These are phyloP conservation scores for Trachelus troglodyta DNA, from an alignment of 2,888 invertebrate species.

Conservation along the genomic window DNA sequence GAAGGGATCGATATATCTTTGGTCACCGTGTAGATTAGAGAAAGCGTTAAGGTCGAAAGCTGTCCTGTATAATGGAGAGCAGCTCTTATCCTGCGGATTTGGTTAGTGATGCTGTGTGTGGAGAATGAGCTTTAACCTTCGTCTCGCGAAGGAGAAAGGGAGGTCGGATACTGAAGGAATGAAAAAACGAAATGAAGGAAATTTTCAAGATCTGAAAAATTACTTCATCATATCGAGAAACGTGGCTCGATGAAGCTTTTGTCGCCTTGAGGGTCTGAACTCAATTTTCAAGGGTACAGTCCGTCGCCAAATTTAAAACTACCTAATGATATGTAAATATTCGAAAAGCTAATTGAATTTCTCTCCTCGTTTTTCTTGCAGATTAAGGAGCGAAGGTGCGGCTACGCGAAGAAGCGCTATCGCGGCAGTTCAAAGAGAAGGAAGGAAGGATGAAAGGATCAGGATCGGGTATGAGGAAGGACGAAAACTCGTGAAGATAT, in stretches of 20 bases:
- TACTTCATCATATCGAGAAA: background rate
- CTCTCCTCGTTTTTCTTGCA: constrained; percentile 34
- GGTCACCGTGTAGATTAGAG: background rate
- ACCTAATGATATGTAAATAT: constrained; percentile 18
- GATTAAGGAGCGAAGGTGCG: constrained; percentile 22
- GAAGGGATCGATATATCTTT: background rate
- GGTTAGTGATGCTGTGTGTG: too few relatives aligned
- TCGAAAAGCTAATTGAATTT: constrained; percentile 31
- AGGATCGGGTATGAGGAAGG: background rate
- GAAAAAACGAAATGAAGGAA: background rate
- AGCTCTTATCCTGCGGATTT: too few relatives aligned
- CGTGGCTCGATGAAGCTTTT: background rate
- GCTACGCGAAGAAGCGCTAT: background rate
- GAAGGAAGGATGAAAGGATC: constrained; percentile 1
- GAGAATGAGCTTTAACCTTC: too few relatives aligned
- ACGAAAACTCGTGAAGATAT: background rate
- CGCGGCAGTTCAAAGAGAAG: background rate
- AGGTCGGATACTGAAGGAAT: background rate
- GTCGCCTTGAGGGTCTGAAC: background rate
- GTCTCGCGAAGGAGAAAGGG: background rate
- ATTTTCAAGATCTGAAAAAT: background rate
- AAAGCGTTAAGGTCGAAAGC: background rate
- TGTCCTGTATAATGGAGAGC: too few relatives aligned
- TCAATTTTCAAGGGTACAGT: too few relatives aligned
- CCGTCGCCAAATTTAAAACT: background rate